Evolutionary conservation across 2,113 vertebrate genomes (phyloP), one percentile per base, ranked within the genome.

Genomic region (Sprattus sprattus): DNA sequence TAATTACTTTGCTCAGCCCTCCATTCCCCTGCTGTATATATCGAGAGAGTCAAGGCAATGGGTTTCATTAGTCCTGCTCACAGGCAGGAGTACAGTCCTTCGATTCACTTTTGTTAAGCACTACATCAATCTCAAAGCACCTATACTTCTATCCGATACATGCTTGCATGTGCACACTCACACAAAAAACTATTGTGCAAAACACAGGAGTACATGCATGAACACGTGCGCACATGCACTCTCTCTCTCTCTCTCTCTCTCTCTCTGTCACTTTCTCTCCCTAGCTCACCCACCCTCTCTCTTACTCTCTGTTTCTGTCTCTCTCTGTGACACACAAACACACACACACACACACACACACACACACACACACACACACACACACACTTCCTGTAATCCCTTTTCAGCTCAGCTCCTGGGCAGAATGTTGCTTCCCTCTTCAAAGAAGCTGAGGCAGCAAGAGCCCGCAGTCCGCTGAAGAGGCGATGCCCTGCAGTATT

Each of bases 61-160:
- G 91, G 90, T 90, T 91, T 91, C 88, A 91, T 93, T 93, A 91
- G 91, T 91, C 91, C 91, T 84, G 89, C 84, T 86, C 91, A 89
- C 84, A 82, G 85, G 87, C 45, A 82, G 60, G 28, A 85, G 81
- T 45, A 10, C 60, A 4, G 88, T 90, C 71, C 82, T 86, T 87
- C 87, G 90, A 92, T 89, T 87, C 89, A 82, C 91, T 87, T 84
- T 84, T 85, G 89, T 89, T 86, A 84, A 86, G 88, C 47, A 50
- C 71, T 15, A 32, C 91, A 92, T 94, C 89, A 92, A 92, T 92
- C 89, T 86, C 80, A 84, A 85, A 89, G 88, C 83, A 86, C 85
- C 13, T 78, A 32, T 39, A 39, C 28, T 20, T 22, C 54, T 60
- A 22, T 60, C 54, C 18, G 22, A 60, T n/a, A n/a, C n/a, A n/a